Evolutionary conservation across 2,797 vertebrate genomes (phyloP).

Genomic region (Peromyscus eremicus): DNA sequence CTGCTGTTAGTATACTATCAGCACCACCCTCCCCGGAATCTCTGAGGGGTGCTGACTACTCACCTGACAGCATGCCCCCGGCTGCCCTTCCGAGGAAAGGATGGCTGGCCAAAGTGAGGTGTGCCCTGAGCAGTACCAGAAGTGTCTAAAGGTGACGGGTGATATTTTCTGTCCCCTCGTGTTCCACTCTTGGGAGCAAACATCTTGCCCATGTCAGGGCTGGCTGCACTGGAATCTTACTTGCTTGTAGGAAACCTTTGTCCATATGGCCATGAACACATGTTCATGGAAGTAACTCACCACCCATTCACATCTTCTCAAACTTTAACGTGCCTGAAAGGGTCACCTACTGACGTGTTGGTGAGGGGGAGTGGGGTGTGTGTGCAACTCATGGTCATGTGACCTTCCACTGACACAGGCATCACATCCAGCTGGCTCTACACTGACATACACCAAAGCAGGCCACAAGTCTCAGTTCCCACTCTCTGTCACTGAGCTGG

Average conservation of each 20-base stretch:
- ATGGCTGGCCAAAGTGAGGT: not conserved
- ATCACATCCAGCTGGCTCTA: not conserved
- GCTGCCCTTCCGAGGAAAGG: not conserved
- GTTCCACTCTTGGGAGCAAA: not conserved
- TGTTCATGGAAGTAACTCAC: not conserved
- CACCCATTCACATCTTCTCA: not conserved
- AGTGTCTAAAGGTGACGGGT: not conserved
- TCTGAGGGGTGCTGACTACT: not conserved
- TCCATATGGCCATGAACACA: not conserved
- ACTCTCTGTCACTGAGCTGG: not conserved
- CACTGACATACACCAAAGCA: not conserved
- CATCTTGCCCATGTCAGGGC: not conserved
- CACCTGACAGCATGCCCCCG: not conserved
- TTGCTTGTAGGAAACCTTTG: not conserved
- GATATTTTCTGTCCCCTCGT: not conserved
- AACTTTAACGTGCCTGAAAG: not conserved
- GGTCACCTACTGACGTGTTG: not conserved
- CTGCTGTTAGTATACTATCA: not conserved
- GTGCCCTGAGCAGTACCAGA: not conserved
- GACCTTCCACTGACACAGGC: not conserved
- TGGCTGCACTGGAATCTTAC: rapidly evolving
- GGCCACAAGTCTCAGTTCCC: not conserved
- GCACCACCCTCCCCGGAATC: not conserved
- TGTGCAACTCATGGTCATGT: not conserved
- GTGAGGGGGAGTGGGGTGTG: not conserved